phyloP scores from a whole-genome alignment of 2,888 invertebrate genomes.

The Rotaria macrura region DNA sequence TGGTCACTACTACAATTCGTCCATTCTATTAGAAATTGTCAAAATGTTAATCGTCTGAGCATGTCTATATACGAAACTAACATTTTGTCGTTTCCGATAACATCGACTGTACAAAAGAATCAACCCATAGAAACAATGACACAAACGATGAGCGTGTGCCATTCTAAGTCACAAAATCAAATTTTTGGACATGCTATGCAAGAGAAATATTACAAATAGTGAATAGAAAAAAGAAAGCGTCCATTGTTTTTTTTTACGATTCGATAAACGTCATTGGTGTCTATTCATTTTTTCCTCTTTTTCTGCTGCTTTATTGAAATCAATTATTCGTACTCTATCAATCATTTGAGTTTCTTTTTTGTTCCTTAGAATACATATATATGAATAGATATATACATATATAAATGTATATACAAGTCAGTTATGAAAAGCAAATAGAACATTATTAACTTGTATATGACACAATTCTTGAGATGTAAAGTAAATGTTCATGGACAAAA shows the following conservation, averaged over 20 bases:
- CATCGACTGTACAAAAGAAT: not conserved
- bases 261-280: not conserved
- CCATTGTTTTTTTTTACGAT: not conserved
- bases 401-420: not conserved
- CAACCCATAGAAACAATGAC: not conserved
- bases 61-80: not conserved
- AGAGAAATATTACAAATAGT: not conserved
- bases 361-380: no score
- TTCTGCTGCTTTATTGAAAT: not conserved
- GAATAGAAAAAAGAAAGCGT: not conserved
- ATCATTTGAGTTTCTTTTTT: not conserved
- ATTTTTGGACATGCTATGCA: not conserved
- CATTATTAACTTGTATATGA: not conserved
- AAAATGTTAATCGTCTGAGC: not conserved
- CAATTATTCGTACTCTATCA: constrained; percentile 1
- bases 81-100: not conserved
- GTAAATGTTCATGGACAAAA: not conserved
- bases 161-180: not conserved
- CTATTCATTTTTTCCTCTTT: not conserved
- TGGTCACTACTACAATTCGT: not conserved
- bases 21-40: not conserved
- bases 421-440: not conserved
- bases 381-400: no score
- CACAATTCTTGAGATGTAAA: not conserved
- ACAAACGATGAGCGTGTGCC: not conserved